A percentile compares a stretch with the other conserved stretches of the same genome.
These are phyloP conservation scores for Cotesia chilonis DNA, from an alignment of 1,140 invertebrate genomes.

Conservation along the genomic window DNA sequence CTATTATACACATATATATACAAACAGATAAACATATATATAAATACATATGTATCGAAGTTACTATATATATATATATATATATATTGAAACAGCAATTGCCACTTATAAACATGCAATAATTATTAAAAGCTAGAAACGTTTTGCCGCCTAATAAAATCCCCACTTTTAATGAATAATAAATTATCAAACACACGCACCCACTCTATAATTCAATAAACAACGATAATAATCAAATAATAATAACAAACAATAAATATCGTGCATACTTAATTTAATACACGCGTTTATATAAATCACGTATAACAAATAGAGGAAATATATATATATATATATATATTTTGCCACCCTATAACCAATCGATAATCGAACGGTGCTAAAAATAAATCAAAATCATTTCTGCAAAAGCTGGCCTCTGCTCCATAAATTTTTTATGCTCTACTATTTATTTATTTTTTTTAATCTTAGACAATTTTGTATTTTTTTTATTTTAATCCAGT, in stretches of 20 bases:
- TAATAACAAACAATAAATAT: neutral
- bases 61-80: too few species aligned
- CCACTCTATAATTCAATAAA: neutral
- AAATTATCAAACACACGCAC: neutral
- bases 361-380: slow-evolving; percentile 3
- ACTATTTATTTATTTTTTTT: too few species aligned
- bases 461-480: too few species aligned
- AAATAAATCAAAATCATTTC: slow-evolving; percentile 13
- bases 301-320: neutral
- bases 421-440: too few species aligned
- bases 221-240: neutral
- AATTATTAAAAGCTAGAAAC: slow-evolving; percentile 17
- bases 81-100: neutral
- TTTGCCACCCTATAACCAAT: neutral
- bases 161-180: slow-evolving; percentile 1
- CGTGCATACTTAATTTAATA: neutral
- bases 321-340: too few species aligned
- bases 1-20: too few species aligned
- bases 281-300: neutral
- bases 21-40: too few species aligned
- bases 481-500: too few species aligned
- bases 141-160: neutral
- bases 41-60: too few species aligned
- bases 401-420: neutral
- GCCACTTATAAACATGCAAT: slow-evolving; percentile 18